Evolutionary conservation across 2,888 invertebrate genomes (phyloP), one percentile per base, ranked within the genome.

Genomic region (Drosophila mayaguana): DNA sequence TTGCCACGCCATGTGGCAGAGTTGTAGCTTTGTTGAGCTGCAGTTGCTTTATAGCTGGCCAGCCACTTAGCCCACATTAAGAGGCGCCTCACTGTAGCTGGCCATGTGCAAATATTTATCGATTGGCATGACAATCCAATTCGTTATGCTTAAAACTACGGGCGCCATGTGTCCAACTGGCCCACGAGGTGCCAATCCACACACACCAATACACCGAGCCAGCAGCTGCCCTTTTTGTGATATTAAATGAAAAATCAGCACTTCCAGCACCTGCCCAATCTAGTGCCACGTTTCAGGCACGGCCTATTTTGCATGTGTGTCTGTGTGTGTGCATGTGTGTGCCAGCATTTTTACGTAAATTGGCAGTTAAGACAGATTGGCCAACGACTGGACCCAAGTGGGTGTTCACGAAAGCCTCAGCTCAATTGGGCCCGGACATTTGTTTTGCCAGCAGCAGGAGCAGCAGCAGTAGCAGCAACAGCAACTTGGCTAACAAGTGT

Each of bases 41-140:
- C 60, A 71, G 28, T 55, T 55, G 28, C 48, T 57, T 59, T 43
- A 43, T 54, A 2, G 50, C 55, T 36, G 36, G 65, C 67, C 67
- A 57, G 67, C 69, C 77, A 83, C 80, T 86, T 83, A 81, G 81
- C 86, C 86, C 76, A 81, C 80, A 88, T 83, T 88, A 78, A 68
- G 69, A 71, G 75, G 60, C 75, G 68, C 77, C 83, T 79, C 57
- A 48, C 32, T 61, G 55, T 61, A 57, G 65, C 66, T 28, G 60
- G 53, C 71, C 65, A 75, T 77, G 76, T 78, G 78, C 86, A 87
- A 88, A 87, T 81, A 90, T 89, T 83, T 89, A 90, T 90, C 86
- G 89, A 89, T 88, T 88, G 88, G 73, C 86, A 80, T 88, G 84
- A 88, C 89, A 87, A 81, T 78, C 84, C 87, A 79, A 87, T 87